A percentile compares a stretch with the other conserved stretches of the same genome.
Evolutionary conservation across 2,113 vertebrate species (phyloP).

Genomic region (Gorilla gorilla): DNA sequence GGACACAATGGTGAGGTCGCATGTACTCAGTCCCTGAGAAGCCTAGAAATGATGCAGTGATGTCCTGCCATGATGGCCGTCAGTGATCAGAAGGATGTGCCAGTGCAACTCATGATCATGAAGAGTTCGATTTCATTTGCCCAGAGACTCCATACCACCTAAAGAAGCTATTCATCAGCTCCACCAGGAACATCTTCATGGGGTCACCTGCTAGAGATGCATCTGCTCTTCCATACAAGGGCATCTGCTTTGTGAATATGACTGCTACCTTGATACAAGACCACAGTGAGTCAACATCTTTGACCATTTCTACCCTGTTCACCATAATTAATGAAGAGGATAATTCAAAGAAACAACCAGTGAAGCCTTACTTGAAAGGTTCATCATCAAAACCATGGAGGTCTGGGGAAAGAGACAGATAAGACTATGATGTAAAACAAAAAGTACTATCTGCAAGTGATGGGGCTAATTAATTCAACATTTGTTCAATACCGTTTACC

Average conservation of each 20-base stretch:
- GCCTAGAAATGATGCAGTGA: not conserved
- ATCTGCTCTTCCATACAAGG: not conserved
- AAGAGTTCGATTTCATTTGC: not conserved
- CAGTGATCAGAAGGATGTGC: not conserved
- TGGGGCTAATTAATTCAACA: not conserved
- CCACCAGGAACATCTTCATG: not conserved
- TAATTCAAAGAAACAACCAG: not conserved
- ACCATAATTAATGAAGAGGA: not conserved
- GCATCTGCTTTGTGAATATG: not conserved
- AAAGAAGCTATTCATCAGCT: not conserved
- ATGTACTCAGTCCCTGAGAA: not conserved
- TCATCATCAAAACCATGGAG: not conserved
- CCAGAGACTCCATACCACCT: too few species aligned
- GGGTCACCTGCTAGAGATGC: not conserved
- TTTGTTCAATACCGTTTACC: not conserved
- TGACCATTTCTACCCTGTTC: not conserved
- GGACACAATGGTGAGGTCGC: rapidly evolving
- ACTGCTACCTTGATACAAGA: not conserved
- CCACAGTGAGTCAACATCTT: not conserved
- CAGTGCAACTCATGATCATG: too few species aligned
- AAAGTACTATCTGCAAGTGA: not conserved
- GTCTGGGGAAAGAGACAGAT: not conserved
- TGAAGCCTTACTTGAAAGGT: not conserved
- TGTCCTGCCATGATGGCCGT: not conserved
- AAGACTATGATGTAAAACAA: not conserved